These are phyloP conservation scores for Isoperla grammatica DNA, from an alignment of 2,888 invertebrate genomes.

Conservation along the genomic window DNA sequence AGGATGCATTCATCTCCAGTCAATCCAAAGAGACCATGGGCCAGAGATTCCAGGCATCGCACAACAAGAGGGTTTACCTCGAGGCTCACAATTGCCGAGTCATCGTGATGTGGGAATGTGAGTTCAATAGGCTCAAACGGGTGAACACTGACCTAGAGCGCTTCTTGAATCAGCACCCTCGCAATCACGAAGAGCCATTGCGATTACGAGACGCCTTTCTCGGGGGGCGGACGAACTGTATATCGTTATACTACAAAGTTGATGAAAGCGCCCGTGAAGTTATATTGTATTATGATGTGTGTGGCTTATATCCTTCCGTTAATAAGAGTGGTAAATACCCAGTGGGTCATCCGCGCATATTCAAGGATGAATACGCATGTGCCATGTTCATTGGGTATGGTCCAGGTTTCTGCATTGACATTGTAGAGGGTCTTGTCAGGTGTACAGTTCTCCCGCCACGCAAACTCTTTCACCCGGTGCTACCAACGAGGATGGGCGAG, in stretches of 20 bases:
- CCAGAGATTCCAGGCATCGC: too few species aligned
- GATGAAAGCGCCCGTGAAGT: slow-evolving; percentile 28
- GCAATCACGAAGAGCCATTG: neutral
- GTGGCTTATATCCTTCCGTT: slow-evolving; percentile 36
- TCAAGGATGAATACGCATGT: too few species aligned
- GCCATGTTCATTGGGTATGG: too few species aligned
- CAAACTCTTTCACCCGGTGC: slow-evolving; percentile 36
- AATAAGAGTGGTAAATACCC: slow-evolving; percentile 36
- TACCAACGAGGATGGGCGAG: slow-evolving; percentile 34
- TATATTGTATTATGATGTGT: slow-evolving; percentile 35
- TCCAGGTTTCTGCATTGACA: too few species aligned
- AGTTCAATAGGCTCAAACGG: too few species aligned
- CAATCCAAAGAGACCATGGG: too few species aligned
- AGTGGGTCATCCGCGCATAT: slow-evolving; percentile 35
- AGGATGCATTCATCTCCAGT: too few species aligned
- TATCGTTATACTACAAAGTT: slow-evolving; percentile 29
- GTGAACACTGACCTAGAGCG: neutral
- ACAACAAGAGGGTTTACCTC: too few species aligned
- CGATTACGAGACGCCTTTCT: slow-evolving; percentile 34
- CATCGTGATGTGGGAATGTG: too few species aligned
- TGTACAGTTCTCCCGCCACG: slow-evolving; percentile 12
- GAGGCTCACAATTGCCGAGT: too few species aligned
- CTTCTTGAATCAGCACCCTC: neutral
- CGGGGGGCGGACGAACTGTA: slow-evolving; percentile 35
- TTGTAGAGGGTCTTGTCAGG: too few species aligned